Base-by-base conservation (phyloP, 2,888 invertebrate genomes). In the Drosophila tripunctata region DNA sequence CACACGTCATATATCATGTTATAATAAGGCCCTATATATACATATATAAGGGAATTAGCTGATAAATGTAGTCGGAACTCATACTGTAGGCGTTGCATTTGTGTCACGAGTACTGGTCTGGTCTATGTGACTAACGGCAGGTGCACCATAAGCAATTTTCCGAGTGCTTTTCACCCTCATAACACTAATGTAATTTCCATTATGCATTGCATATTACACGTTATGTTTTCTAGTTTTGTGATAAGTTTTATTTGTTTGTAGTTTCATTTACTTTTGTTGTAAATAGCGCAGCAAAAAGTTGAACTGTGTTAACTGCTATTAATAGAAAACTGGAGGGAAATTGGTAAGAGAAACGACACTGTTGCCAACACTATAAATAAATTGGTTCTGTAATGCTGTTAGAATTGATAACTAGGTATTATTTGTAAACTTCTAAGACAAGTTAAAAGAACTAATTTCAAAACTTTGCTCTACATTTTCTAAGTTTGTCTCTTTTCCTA, bases 41-140 rank as follows among this genome's bases (percentile, higher is more conserved):
- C 38, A 21, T 22, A 52, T 48, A 67, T 50, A 45, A 62, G 50
- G 63, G 69, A 38, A 61, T 60, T 67, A 48, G 12, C 66, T 62
- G 51, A 75, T 70, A 62, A 75, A 63, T 56, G 64, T 38, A 10
- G 45, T 45, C 19, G 30, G 5, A 24, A 33, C 38, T 40, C 52
- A 38, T 27, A 22, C 36, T 44, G 36, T 58, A 52, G 57, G 64
- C 57, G 70, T 52, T 58, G 43, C 19, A 41, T 27, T 15, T 27
- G 31, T 51, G 54, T 36, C 44, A 38, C n/a, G 14, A 30, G 38
- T 14, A n/a, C n/a, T n/a, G n/a, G n/a, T n/a, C n/a, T n/a, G n/a
- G n/a, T n/a, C 21, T 64, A 67, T 79, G 86, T 67, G 86, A 79
- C 64, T 58, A 47, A 43, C 24, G 30, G 65, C 86, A 80, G 79